Evolutionary conservation across 2,888 invertebrate species (phyloP).

Genomic region (Apantesis nais): DNA sequence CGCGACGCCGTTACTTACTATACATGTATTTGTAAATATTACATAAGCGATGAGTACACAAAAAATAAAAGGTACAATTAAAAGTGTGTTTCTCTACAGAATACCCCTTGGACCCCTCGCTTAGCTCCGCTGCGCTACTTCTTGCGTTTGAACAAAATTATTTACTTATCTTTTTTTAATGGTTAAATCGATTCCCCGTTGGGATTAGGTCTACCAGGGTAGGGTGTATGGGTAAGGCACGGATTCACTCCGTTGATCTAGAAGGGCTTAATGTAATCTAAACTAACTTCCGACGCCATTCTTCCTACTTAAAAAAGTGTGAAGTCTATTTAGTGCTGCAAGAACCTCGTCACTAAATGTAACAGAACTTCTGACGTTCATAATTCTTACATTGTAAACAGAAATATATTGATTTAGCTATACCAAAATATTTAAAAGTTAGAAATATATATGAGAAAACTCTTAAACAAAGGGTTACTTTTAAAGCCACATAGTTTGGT

Average conservation of each 20-base stretch:
- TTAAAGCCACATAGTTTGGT: too few relatives aligned
- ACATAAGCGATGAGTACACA: slow-evolving; percentile 60
- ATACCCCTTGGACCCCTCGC: not conserved
- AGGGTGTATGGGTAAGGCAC: not conserved
- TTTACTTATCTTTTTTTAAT: not conserved
- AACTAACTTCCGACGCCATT: too few relatives aligned
- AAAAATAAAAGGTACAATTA: slow-evolving; percentile 63
- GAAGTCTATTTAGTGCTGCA: not conserved
- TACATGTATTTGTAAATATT: slow-evolving; percentile 71
- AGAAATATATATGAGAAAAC: too few relatives aligned
- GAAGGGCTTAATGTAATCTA: too few relatives aligned
- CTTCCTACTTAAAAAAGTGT: not conserved
- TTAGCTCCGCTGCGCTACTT: too few relatives aligned
- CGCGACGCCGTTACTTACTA: slow-evolving; percentile 6
- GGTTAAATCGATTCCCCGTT: not conserved
- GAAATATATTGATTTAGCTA: too few relatives aligned
- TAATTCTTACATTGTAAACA: too few relatives aligned
- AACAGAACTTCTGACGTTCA: too few relatives aligned
- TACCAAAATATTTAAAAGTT: too few relatives aligned
- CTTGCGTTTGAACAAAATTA: not conserved
- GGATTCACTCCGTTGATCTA: too few relatives aligned
- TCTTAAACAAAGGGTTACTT: too few relatives aligned
- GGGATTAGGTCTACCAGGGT: not conserved
- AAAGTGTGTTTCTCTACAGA: slow-evolving; percentile 25
- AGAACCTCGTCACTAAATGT: not conserved